These are phyloP conservation scores for Limnephilus rhombicus DNA, from an alignment of 2,888 invertebrate genomes.

Conservation along the genomic window DNA sequence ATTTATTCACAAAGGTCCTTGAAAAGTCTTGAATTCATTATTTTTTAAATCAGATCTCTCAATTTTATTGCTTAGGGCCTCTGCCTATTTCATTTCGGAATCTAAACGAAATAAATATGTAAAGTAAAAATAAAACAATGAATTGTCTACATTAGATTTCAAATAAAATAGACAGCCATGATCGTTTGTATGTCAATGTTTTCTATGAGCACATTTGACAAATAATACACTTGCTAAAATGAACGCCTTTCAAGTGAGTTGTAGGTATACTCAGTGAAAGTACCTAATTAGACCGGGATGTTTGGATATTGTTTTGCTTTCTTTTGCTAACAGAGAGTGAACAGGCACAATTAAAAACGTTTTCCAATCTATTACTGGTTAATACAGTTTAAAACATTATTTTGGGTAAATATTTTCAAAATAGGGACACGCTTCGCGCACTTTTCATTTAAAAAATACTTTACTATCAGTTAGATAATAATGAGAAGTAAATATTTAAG, in stretches of 20 bases:
- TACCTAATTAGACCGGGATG: background rate
- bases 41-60: background rate
- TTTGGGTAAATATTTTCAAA: too few species aligned
- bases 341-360: background rate
- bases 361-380: background rate
- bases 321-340: background rate
- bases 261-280: background rate
- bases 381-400: background rate
- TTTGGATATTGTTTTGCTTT: background rate
- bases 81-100: background rate
- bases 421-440: too few species aligned
- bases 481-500: too few species aligned
- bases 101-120: background rate
- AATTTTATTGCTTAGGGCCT: background rate
- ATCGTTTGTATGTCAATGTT: background rate
- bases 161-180: background rate
- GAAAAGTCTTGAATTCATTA: too few species aligned
- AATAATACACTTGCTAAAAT: background rate
- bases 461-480: too few species aligned
- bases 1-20: background rate
- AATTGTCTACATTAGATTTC: background rate
- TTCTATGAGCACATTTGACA: background rate
- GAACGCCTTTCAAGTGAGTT: background rate
- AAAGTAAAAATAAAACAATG: too few species aligned
- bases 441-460: too few species aligned